phyloP scores from a whole-genome alignment of 2,888 invertebrate genomes.

The Eilema griseolum region DNA sequence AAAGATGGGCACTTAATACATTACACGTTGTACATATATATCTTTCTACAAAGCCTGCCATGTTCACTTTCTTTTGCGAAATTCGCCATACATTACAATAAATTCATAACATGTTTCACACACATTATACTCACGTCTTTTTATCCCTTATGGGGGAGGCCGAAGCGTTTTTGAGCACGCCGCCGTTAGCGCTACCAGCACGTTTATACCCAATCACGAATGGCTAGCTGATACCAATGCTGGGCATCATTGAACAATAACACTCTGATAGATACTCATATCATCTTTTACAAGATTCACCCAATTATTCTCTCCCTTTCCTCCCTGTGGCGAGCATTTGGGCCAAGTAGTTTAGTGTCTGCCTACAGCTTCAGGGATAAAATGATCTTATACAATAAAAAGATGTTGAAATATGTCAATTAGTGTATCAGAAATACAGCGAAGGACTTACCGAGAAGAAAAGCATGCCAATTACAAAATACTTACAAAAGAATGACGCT shows the following conservation, averaged over 20 bases:
- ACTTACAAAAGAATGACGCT: conserved; percentile 15
- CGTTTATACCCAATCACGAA: no score
- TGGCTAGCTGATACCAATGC: no score
- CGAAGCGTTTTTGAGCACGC: neutral
- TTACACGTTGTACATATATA: no score
- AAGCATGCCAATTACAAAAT: neutral
- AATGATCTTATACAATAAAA: neutral
- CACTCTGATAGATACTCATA: neutral
- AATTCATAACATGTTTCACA: neutral
- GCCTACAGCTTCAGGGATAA: neutral
- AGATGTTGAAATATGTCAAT: neutral
- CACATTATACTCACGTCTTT: no score
- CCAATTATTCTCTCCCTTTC: neutral
- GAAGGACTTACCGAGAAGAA: neutral
- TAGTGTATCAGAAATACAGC: neutral
- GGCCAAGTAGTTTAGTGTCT: neutral
- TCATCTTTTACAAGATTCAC: neutral
- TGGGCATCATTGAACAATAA: no score
- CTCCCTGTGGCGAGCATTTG: neutral
- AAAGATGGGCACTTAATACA: no score
- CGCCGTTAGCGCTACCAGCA: no score
- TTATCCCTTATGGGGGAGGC: neutral
- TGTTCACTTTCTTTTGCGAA: neutral
- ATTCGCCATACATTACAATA: neutral
- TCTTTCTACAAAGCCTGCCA: no score